Evolutionary conservation across 2,113 vertebrate genomes (phyloP), one percentile per base, ranked within the genome.

Genomic region (Plecturocebus donacophilus): DNA sequence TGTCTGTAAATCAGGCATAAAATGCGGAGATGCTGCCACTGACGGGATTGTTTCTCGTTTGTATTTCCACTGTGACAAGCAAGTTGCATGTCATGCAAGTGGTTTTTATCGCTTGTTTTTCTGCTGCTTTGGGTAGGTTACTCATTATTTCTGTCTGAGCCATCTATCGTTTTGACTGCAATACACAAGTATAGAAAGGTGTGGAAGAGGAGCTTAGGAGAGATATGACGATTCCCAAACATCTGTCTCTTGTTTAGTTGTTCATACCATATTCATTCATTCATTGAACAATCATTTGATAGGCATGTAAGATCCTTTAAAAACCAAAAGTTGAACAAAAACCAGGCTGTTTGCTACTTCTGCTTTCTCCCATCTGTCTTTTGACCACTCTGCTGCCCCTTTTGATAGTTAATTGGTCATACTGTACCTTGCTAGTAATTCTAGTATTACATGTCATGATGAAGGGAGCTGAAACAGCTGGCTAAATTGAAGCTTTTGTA

Each of bases 61-160:
- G 45, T 54, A 16, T 95, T 92, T 83, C 83, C 27, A 38, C 45
- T 14, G 0, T 35, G 68, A 42, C 35, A 58, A 71, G 35, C 3
- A 42, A 64, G 76, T 54, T 38, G 16, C 1, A 0, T 52, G 70
- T 70, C 82, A 84, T 0, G 1, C 52, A 54, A 61, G 30, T 61
- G 81, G 23, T 47, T 91, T 86, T 76, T 56, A 32, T 91, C 92
- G 58, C 40, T 85, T 85, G 38, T 80, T 94, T 94, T 70, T 66
- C 82, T 95, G 58, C 73, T 73, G 19, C 71, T 82, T 49, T 61
- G 32, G 19, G 23, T n/a, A 52, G 87, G 45, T 35, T 70, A 14
- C 70, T 91, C 64, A 16, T 47, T 56, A 32, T 75, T 85, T 91
- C 68, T 47, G 20, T 56, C 68, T 66, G 21, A 94, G 38, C 42